Evolutionary conservation across 92 coral and sea anemone species (phyloP), one percentile per base, ranked within the genome.

Genomic region (Zoanthus solanderi): DNA sequence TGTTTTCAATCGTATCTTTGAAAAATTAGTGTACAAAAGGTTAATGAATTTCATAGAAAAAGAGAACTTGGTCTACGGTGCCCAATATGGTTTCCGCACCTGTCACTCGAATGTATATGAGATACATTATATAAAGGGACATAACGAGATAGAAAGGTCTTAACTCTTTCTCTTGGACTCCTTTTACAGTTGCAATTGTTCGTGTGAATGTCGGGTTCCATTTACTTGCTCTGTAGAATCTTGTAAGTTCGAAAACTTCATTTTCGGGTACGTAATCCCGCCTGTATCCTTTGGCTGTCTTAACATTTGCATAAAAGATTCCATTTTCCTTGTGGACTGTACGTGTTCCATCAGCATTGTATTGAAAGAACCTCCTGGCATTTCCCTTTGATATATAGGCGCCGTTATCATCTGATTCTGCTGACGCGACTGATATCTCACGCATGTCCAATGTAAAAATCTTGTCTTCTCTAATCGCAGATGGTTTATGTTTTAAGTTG

Each of bases 381-480:
- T 76, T 86, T 60, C 89, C 89, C 63, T 77, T 86, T 58, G 89
- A 86, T 60, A 86, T 53, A 46, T 77, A 77, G 30, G 87, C 73
- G 61, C 91, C 91, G 53, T 88, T 88, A 68, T 82, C 91, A 71
- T 88, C 88, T 67, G 87, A 47, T 81, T 88, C 91, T 65, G 91
- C 66, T 47, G 88, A 82, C 50, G 78, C 42, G 30, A 84, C 84
- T 57, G 77, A 9, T 72, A 68, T 83, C 72, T 82, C 89, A 56
- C 71, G 37, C 88, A 53, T 83, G 63, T 83, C 61, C 29, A 88
- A 71, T 9, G 89, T 86, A 32, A 81, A 81, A 66, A 81, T 52
- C 56, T 81, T 81, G 86, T 60, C 86, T 52, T 81, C 86, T 71
- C 76, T 58, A n/a, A 81, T 81, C 53, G 86, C 86, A 46, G 54